These are phyloP conservation scores for Hirtodrosophila histrioides DNA, from an alignment of 2,888 invertebrate genomes.

Conservation along the genomic window DNA sequence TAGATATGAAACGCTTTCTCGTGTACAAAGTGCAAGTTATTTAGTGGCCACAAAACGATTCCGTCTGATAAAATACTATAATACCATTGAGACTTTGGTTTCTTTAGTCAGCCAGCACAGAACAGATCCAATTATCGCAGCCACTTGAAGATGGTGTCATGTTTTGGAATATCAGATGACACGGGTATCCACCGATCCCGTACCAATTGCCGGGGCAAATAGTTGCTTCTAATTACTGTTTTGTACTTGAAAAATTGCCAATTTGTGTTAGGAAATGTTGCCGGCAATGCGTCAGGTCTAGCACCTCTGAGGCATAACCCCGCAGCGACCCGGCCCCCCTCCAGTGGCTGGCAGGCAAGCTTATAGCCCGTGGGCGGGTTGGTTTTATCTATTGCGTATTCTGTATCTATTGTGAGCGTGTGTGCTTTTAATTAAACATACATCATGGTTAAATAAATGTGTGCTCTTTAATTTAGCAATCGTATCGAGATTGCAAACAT, in stretches of 20 bases:
- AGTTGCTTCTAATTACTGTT: constrained; percentile 60
- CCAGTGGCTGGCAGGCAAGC: background rate
- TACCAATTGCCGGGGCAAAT: constrained; percentile 49
- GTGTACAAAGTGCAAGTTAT: constrained; percentile 42
- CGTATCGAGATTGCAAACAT: constrained; percentile 60
- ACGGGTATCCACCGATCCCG: constrained; percentile 21
- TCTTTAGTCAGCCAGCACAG: background rate
- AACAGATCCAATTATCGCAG: constrained; percentile 38
- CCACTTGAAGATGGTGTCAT: constrained; percentile 15
- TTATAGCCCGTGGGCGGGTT: constrained; percentile 8
- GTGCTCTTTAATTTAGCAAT: constrained; percentile 55
- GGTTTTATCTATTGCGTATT: constrained; percentile 45
- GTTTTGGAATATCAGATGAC: constrained; percentile 3
- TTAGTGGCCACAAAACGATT: constrained; percentile 6
- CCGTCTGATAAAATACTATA: constrained; percentile 8
- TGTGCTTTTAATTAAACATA: constrained; percentile 73
- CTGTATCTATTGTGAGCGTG: constrained; percentile 24
- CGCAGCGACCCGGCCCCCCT: background rate
- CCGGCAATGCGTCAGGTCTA: constrained; percentile 24
- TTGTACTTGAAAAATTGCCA: constrained; percentile 57
- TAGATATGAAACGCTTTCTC: constrained; percentile 1
- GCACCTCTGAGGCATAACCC: too few relatives aligned
- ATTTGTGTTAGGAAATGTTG: constrained; percentile 29
- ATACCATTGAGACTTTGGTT: constrained; percentile 2
- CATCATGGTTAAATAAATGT: constrained; percentile 56